These are phyloP conservation scores for Otolemur garnettii DNA, from an alignment of 2,113 vertebrate genomes.

Conservation along the genomic window DNA sequence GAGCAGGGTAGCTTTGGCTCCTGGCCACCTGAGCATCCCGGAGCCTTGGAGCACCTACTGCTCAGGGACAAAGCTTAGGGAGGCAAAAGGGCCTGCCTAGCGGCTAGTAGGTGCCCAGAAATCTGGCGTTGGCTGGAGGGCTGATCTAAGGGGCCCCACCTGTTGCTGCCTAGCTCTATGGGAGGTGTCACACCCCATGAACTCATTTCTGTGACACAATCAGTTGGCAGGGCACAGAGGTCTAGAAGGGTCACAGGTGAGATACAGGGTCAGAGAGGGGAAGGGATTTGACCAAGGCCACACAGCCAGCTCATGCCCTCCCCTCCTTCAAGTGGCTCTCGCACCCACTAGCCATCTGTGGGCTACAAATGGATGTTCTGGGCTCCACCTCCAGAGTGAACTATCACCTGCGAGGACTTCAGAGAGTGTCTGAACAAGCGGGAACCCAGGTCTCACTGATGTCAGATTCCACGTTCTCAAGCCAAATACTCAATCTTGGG, in stretches of 20 bases:
- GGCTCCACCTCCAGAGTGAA: neutral
- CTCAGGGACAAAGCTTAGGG: neutral
- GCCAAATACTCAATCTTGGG: neutral
- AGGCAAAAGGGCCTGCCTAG: neutral
- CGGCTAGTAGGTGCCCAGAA: neutral
- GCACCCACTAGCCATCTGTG: neutral
- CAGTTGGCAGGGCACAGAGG: neutral
- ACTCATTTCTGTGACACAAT: neutral
- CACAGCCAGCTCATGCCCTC: neutral
- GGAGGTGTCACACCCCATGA: accelerated
- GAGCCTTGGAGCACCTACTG: accelerated
- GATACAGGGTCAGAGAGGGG: neutral
- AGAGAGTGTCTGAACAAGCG: neutral
- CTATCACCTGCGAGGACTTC: neutral
- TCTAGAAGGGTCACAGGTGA: neutral
- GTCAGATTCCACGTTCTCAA: neutral
- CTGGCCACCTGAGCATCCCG: neutral
- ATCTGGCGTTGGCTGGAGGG: accelerated
- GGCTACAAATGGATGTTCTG: neutral
- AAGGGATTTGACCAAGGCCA: neutral
- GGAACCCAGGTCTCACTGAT: neutral
- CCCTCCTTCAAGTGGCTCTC: neutral
- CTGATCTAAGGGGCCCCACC: accelerated
- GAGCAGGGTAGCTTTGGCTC: neutral
- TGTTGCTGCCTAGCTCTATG: neutral